phyloP scores from a whole-genome alignment of 1,140 invertebrate species.

The Drosophila cardini region DNA sequence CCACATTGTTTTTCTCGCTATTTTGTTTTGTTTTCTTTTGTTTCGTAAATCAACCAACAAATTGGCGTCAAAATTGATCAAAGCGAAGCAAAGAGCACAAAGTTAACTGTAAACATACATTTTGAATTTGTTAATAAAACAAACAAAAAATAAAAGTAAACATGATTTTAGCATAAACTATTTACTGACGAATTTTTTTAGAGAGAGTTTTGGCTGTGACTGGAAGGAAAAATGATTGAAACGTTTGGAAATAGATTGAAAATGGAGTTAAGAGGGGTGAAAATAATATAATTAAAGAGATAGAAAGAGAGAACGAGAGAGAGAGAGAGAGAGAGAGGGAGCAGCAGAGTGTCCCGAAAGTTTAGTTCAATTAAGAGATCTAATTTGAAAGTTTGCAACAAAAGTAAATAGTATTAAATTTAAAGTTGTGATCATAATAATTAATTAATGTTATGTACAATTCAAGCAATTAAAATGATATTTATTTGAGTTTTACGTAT shows the following conservation, averaged over 20 bases:
- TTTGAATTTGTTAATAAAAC: not conserved
- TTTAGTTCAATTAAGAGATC: too few species aligned
- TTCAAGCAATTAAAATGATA: too few species aligned
- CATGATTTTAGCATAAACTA: conserved; percentile 9
- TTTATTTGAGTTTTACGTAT: not conserved
- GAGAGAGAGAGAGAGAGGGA: too few species aligned
- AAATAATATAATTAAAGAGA: not conserved
- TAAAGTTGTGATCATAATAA: too few species aligned
- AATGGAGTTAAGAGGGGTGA: not conserved
- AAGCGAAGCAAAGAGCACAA: conserved; percentile 24
- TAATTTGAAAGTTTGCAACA: too few species aligned
- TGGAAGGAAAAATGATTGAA: not conserved
- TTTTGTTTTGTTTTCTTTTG: not conserved
- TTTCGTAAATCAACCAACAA: conserved; percentile 44
- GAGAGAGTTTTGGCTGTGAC: not conserved
- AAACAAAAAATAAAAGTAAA: conserved; percentile 16
- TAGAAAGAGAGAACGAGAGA: not conserved
- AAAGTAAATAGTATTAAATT: too few species aligned
- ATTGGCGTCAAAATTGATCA: conserved; percentile 54
- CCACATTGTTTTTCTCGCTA: conserved; percentile 8
- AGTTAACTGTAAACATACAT: conserved; percentile 10
- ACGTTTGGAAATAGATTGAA: not conserved
- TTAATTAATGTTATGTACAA: too few species aligned
- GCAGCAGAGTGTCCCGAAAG: too few species aligned
- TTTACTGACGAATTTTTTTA: not conserved